A percentile compares a stretch with the other conserved stretches of the same genome.
Conservation (phyloP, 2,113 vertebrate genomes). For the Pithys albifrons region DNA sequence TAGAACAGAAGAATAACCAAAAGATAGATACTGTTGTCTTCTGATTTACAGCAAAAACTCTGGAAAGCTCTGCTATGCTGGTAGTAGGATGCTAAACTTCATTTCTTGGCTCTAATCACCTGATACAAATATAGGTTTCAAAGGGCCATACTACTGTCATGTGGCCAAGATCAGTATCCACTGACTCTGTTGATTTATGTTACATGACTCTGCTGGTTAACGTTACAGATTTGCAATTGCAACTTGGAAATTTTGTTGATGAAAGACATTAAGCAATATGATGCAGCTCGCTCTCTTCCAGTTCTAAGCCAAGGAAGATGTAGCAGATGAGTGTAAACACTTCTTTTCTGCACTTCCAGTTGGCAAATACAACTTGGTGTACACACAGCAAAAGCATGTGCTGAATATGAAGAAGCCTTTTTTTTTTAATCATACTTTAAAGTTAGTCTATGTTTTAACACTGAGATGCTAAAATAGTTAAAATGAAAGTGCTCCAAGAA, state of each 20-base stretch:
- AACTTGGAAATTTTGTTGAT: conserved; percentile 38
- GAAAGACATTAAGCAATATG: conserved; percentile 17
- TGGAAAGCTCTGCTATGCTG: not conserved
- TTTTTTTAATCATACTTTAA: not conserved
- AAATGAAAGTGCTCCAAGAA: not conserved
- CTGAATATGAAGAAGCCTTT: not conserved
- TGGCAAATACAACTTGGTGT: not conserved
- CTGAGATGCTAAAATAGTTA: not conserved
- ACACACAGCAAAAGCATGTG: not conserved
- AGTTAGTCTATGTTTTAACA: not conserved
- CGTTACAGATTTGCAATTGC: conserved; percentile 25
- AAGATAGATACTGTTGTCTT: not conserved
- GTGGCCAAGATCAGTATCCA: not conserved
- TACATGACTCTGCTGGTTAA: conserved; percentile 16
- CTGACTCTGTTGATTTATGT: not conserved
- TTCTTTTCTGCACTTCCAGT: not conserved
- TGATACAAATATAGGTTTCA: not conserved
- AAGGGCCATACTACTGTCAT: not conserved
- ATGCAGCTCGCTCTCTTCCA: not conserved
- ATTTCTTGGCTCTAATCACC: not conserved
- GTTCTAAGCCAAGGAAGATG: not conserved
- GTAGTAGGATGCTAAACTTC: not conserved
- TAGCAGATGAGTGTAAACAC: not conserved
- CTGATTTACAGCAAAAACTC: not conserved
- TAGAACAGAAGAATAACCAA: not conserved